Evolutionary conservation across 2,888 invertebrate genomes (phyloP).

Genomic region (Troides helena): DNA sequence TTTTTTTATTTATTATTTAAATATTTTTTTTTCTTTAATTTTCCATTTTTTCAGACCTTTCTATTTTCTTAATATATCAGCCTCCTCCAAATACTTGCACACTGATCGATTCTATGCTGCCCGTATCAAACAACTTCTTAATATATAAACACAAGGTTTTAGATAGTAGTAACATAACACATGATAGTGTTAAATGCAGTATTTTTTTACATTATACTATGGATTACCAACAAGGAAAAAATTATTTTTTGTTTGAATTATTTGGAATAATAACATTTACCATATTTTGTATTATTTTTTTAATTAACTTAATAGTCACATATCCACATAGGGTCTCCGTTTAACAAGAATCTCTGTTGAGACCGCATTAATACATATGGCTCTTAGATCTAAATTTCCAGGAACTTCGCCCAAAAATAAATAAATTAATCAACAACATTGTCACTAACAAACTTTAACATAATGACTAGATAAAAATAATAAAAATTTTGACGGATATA

Average conservation of each 20-base stretch:
- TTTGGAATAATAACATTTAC: conserved; percentile 8
- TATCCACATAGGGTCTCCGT: conserved; percentile 63
- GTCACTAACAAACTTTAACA: conserved; percentile 70
- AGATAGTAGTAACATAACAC: too few relatives aligned
- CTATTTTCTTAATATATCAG: too few relatives aligned
- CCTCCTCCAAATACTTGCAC: too few relatives aligned
- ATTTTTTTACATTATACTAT: not conserved
- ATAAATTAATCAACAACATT: conserved; percentile 57
- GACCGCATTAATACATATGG: conserved; percentile 48
- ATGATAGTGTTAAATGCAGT: too few relatives aligned
- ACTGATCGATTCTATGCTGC: too few relatives aligned
- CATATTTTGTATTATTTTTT: conserved; percentile 29
- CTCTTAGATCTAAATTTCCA: conserved; percentile 65
- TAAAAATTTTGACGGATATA: conserved; percentile 58
- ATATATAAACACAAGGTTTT: too few relatives aligned
- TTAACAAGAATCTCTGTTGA: conserved; percentile 61
- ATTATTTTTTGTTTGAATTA: not conserved
- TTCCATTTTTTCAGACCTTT: too few relatives aligned
- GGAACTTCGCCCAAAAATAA: conserved; percentile 67
- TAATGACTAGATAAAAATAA: conserved; percentile 73
- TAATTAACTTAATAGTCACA: conserved; percentile 32
- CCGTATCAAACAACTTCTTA: too few relatives aligned
- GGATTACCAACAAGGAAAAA: not conserved
- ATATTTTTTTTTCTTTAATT: too few relatives aligned
- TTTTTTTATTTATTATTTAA: too few relatives aligned